Evolutionary conservation across 1,140 invertebrate genomes (phyloP).

Genomic region (Camponotus vicinus): DNA sequence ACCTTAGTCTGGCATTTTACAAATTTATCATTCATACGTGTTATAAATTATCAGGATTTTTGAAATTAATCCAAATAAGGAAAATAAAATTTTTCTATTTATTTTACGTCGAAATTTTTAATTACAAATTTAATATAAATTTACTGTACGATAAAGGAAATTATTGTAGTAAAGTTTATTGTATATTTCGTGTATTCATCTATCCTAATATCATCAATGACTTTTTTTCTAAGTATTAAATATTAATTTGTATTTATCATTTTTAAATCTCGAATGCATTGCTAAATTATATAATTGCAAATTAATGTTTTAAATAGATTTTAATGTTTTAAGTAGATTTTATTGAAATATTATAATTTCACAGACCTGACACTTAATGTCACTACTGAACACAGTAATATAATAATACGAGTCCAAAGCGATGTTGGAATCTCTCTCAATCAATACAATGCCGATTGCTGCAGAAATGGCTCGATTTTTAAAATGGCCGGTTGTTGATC

Average conservation of each 20-base stretch:
- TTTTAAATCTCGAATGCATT: neutral
- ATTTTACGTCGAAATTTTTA: neutral
- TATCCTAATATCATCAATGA: neutral
- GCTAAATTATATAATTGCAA: neutral
- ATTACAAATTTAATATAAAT: neutral
- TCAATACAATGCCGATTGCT: too few species aligned
- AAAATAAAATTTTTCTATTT: neutral
- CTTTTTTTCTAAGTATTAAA: neutral
- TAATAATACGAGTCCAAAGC: too few species aligned
- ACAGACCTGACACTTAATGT: neutral
- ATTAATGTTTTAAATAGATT: neutral
- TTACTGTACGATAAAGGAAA: neutral
- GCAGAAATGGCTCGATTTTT: too few species aligned
- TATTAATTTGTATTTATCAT: neutral
- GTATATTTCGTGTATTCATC: neutral
- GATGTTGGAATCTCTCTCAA: too few species aligned
- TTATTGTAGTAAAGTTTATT: too few species aligned
- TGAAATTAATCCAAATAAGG: neutral
- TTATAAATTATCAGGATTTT: neutral
- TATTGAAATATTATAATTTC: constrained; percentile 5
- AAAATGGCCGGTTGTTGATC: too few species aligned
- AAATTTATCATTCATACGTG: neutral
- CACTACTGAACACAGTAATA: too few species aligned
- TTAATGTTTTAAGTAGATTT: neutral
- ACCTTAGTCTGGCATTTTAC: neutral